Evolutionary conservation across 2,797 vertebrate species (phyloP).

Genomic region (Oryzias dopingdopingensis): DNA sequence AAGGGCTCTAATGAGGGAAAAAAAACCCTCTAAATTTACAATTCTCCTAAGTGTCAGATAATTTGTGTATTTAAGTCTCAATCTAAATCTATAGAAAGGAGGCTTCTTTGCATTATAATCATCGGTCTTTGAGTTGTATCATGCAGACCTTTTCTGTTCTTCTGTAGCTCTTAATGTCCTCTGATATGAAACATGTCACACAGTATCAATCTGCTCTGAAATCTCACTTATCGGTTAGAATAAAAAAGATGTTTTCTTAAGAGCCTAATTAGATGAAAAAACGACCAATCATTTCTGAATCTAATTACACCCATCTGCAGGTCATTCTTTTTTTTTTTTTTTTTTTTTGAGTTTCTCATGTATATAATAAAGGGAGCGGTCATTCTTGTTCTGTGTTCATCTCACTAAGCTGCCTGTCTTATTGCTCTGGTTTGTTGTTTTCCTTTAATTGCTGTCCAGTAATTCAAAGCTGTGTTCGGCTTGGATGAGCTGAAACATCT

Average conservation of each 20-base stretch:
- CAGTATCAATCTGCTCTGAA: neutral
- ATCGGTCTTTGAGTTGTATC: neutral
- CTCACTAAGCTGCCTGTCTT: slow-evolving; percentile 20
- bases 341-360: slow-evolving; percentile 15
- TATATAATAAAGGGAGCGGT: neutral
- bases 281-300: slow-evolving; percentile 21
- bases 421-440: slow-evolving; percentile 7
- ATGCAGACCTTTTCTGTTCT: neutral
- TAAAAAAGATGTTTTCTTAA: slow-evolving; percentile 22
- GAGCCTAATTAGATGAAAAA: slow-evolving; percentile 35
- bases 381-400: slow-evolving; percentile 16
- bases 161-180: neutral
- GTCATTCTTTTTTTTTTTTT: slow-evolving; percentile 17
- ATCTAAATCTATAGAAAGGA: neutral
- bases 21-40: too few species aligned
- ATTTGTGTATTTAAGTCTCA: too few species aligned
- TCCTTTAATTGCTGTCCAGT: slow-evolving; percentile 20
- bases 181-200: neutral
- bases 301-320: slow-evolving; percentile 21
- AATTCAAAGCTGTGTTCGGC: slow-evolving; percentile 25
- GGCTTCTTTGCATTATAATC: neutral
- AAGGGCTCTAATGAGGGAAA: too few species aligned
- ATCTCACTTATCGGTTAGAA: slow-evolving; percentile 17
- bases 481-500: slow-evolving; percentile 14
- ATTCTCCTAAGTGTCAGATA: too few species aligned